These are phyloP conservation scores for Drosophila kanapiae DNA, from an alignment of 1,140 invertebrate species.

Conservation along the genomic window DNA sequence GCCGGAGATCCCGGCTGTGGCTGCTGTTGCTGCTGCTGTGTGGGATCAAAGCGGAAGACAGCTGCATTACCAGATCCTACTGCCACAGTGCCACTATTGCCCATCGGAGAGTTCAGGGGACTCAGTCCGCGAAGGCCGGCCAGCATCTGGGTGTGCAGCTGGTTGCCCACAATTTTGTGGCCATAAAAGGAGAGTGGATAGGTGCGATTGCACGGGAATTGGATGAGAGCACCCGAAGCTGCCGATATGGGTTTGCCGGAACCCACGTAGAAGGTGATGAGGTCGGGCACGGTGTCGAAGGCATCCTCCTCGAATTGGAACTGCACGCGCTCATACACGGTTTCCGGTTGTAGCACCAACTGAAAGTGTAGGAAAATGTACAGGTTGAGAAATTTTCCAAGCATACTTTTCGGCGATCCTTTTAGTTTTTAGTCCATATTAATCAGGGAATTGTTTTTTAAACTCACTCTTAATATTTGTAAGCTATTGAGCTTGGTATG, in stretches of 20 bases:
- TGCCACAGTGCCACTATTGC: constrained; percentile 9
- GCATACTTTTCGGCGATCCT: constrained; percentile 2
- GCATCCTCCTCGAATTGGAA: constrained; percentile 98
- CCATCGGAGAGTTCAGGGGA: constrained; percentile 77
- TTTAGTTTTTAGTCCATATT: too few species aligned
- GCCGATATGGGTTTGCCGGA: constrained; percentile 93
- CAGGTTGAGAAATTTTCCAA: neutral
- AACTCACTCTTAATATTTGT: too few species aligned
- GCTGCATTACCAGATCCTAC: constrained; percentile 14
- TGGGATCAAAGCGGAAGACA: constrained; percentile 71
- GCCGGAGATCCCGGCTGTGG: constrained; percentile 34
- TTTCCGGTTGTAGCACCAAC: constrained; percentile 94
- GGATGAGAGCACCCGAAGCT: constrained; percentile 94
- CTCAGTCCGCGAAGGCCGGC: constrained; percentile 74
- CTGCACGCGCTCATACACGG: constrained; percentile 95
- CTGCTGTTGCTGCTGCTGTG: constrained; percentile 30
- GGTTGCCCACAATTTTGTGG: constrained; percentile 83
- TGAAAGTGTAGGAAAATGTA: constrained; percentile 73
- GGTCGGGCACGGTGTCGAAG: constrained; percentile 96
- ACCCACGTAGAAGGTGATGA: constrained; percentile 97
- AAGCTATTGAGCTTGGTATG: too few species aligned
- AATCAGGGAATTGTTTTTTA: too few species aligned
- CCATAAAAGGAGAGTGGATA: constrained; percentile 87
- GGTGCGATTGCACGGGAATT: constrained; percentile 90
- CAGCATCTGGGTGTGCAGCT: constrained; percentile 80